These are phyloP conservation scores for Turnix velox DNA, from an alignment of 2,113 vertebrate genomes.

Conservation along the genomic window DNA sequence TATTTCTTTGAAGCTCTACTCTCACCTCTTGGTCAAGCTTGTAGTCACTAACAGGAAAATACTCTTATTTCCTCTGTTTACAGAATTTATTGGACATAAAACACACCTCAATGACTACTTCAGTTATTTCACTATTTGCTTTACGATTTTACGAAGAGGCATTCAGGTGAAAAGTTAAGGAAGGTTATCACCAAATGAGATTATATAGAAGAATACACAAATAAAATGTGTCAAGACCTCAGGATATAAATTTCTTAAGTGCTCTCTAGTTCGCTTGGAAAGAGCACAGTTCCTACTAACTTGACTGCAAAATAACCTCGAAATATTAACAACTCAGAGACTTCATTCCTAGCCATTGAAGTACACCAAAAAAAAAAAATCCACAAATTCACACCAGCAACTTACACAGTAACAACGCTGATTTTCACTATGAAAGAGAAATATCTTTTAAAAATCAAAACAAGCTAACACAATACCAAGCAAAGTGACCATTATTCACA, in stretches of 20 bases:
- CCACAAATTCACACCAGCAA: fast-evolving
- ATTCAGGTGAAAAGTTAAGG: not conserved
- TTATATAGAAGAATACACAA: slow-evolving; percentile 5
- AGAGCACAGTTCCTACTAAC: not conserved
- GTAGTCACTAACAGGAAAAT: not conserved
- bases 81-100: not conserved
- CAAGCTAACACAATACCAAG: not conserved
- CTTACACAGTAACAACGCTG: fast-evolving
- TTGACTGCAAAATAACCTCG: not conserved
- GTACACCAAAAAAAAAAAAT: not conserved
- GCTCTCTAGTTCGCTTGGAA: not conserved
- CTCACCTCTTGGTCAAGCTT: not conserved
- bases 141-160: slow-evolving; percentile 5
- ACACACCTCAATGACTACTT: not conserved
- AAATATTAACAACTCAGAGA: not conserved
- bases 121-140: not conserved
- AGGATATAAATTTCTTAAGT: not conserved
- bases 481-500: not conserved
- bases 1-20: not conserved
- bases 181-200: not conserved
- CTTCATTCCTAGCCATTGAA: not conserved
- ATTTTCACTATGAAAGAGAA: not conserved
- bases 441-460: not conserved
- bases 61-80: not conserved
- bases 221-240: not conserved